phyloP scores from a whole-genome alignment of 2,113 vertebrate genomes.

The Beaufortia kweichowensis region DNA sequence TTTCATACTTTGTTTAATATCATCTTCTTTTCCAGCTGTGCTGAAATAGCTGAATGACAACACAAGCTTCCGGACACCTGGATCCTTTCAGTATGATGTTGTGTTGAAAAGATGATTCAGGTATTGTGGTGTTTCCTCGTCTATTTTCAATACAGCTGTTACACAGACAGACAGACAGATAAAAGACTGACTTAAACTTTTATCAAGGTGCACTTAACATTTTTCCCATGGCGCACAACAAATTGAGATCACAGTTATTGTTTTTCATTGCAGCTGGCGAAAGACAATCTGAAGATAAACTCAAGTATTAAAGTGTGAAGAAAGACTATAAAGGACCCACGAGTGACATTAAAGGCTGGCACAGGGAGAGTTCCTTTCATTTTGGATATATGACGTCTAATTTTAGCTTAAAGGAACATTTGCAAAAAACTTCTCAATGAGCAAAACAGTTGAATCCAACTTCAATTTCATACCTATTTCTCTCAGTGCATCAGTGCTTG shows the following conservation, averaged over 20 bases:
- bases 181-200: too few relatives aligned
- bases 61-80: not conserved
- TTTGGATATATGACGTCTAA: not conserved
- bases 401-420: not conserved
- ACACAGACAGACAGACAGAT: not conserved
- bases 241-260: not conserved
- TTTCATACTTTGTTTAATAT: not conserved
- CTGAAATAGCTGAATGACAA: not conserved
- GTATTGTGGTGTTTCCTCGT: not conserved
- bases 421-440: not conserved
- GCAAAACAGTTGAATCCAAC: not conserved
- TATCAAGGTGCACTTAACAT: not conserved
- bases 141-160: not conserved
- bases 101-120: not conserved
- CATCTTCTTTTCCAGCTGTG: not conserved
- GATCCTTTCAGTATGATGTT: not conserved
- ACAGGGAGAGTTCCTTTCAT: not conserved
- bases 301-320: not conserved
- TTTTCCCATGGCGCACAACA: not conserved
- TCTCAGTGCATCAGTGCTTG: not conserved
- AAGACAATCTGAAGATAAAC: conserved; percentile 9
- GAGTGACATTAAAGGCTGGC: not conserved
- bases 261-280: not conserved
- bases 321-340: not conserved
- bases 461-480: conserved; percentile 5